Base-by-base conservation (phyloP, 2,888 invertebrate genomes). In the Trichopoda pennipes region DNA sequence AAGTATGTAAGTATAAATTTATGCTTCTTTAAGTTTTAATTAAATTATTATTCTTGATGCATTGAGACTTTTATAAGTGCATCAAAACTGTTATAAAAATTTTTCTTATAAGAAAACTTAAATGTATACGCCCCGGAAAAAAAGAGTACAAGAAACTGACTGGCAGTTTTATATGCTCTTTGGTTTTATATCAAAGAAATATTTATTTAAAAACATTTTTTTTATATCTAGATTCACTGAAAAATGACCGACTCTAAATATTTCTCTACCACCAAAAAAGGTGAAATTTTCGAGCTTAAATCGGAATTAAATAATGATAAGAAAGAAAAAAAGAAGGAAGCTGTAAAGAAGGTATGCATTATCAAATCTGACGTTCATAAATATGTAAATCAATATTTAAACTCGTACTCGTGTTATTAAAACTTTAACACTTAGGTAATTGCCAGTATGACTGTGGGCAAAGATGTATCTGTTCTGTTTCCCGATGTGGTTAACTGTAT, bases 401-500 rank as follows among this genome's bases (percentile, higher is more conserved):
- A 28, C 19, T 10, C 8, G n/a, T 28, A 8, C 7, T 28, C 4
- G 2, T 28, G 4, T n/a, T 1, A 28, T 4, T 56, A 8, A 63
- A 49, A n/a, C 60, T 81, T 53, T 16, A 47, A 47, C 1, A 64
- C 75, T 73, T 86, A 98, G 95, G 99, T 99, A 21, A 99, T 99
- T 89, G 99, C 99, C 28, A 98, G 98, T 83, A 99, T 99, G 99
- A 99, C 99, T 8, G 99, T 99, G 23, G 99, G 99, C 69, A 99
- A 99, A 93, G 99, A 99, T 94, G 99, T 99, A 0, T 97, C 97
- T 0, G 98, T 99, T 1, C 92, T 99, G 17, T 99, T 99, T 90
- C 99, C 99, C 0, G 99, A 99, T 91, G 99, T 99, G 1, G 99
- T 99, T 35, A 99, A 99, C 92, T 99, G 99, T 91, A 99, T 99